Conservation (phyloP, 2,888 invertebrate genomes). For the Resseliella maxima region DNA sequence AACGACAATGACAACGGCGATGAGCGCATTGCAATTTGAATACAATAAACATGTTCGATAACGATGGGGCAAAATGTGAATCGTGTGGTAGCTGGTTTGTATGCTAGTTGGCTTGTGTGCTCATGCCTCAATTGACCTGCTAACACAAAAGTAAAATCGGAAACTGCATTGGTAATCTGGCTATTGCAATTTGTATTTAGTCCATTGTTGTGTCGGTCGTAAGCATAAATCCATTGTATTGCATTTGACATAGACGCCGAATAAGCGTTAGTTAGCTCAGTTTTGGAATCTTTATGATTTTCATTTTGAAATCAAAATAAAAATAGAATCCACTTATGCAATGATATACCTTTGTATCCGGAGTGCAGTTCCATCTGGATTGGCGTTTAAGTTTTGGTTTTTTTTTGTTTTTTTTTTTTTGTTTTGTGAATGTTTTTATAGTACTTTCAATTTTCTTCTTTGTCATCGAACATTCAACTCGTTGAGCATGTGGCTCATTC, state of each 20-base stretch:
- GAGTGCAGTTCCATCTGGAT: not conserved
- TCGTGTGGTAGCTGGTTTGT: not conserved
- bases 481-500: not conserved
- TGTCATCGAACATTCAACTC: not conserved
- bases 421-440: not conserved
- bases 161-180: constrained; percentile 27
- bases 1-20: not conserved
- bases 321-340: not conserved
- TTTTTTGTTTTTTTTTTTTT: not conserved
- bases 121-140: not conserved
- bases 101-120: not conserved
- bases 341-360: not conserved
- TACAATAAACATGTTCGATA: constrained; percentile 36
- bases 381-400: too few species aligned
- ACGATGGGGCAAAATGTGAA: not conserved
- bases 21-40: not conserved
- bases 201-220: not conserved
- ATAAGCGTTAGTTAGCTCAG: not conserved
- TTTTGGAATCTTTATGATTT: not conserved
- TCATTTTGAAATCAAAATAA: not conserved
- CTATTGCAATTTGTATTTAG: constrained; percentile 29
- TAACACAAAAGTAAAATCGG: constrained; percentile 5
- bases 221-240: constrained; percentile 8
- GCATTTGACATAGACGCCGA: not conserved
- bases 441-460: not conserved